Evolutionary conservation across 2,113 vertebrate species (phyloP), one percentile per base, ranked within the genome.

Genomic region (Perca fluviatilis): DNA sequence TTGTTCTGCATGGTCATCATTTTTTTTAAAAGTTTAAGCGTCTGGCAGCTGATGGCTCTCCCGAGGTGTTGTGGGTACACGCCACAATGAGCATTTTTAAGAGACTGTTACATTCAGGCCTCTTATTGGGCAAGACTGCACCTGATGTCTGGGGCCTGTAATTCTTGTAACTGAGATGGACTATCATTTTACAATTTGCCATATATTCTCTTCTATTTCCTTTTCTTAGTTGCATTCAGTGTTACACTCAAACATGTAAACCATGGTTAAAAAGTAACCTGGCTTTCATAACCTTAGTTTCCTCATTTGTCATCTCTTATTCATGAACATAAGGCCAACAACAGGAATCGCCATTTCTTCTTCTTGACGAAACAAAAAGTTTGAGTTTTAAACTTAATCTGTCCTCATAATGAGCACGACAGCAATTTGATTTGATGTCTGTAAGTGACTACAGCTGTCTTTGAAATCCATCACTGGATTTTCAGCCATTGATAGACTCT

Each of bases 41-140:
- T 82, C 83, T 92, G 83, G 87, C 92, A 92, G 91, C 90, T 92
- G 92, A 90, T 78, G 87, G 89, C 83, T 85, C 89, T 91, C 88
- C 74, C 47, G 86, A 91, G 91, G 86, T 90, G 79, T 46, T 74
- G 27, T 33, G 54, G 58, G 74, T 57, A 49, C 83, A 93, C 51
- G 89, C 79, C 83, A 91, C 89, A 88, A 30, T 91, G 82, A 89
- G 61, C 90, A 91, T 89, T 86, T 91, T 66, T 64, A 74, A 25
- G 75, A 85, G 82, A 74, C 79, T 15, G 30, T 71, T 83, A 65
- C 51, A 71, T 80, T 89, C 83, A 1, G 79, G 43, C 36, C 78
- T 86, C 65, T 57, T 80, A 71, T 67, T 80, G 73, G 74, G 77
- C 58, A 80, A 79, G 33, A 69, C 58, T 88, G 86, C 92, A 94